These are phyloP conservation scores for Paragorgia papillata DNA, from an alignment of 92 coral and sea anemone species.

Conservation along the genomic window DNA sequence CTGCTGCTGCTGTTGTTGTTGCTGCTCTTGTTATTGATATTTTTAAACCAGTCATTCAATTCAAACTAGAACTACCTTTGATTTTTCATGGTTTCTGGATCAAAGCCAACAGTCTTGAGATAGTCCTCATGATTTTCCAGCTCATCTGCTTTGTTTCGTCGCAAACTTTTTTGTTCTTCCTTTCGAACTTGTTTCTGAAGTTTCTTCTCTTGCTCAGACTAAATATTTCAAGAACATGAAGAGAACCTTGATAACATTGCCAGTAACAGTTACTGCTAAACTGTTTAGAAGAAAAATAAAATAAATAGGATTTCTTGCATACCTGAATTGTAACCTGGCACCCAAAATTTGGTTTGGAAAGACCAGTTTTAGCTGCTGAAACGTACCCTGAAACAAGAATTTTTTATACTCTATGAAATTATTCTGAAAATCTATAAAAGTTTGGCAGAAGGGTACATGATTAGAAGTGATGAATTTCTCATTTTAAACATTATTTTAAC, in stretches of 20 bases:
- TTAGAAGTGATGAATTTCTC: too few relatives aligned
- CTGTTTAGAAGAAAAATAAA: too few relatives aligned
- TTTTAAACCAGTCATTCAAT: too few relatives aligned
- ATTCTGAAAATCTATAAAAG: too few relatives aligned
- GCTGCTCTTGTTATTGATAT: too few relatives aligned
- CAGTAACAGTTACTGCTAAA: too few relatives aligned
- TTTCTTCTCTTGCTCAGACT: constrained; percentile 88
- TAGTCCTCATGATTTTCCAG: constrained; percentile 73
- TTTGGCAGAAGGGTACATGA: too few relatives aligned
- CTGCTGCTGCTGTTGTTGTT: too few relatives aligned
- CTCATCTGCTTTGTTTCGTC: constrained; percentile 66
- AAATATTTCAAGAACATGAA: neutral
- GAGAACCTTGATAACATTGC: too few relatives aligned
- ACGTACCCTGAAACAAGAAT: constrained; percentile 8
- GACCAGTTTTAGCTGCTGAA: constrained; percentile 16
- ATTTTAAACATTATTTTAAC: too few relatives aligned
- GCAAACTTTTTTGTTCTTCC: constrained; percentile 68
- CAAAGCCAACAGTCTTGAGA: constrained; percentile 82
- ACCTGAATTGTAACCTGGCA: constrained; percentile 95
- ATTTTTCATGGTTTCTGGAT: constrained; percentile 80
- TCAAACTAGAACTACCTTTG: too few relatives aligned
- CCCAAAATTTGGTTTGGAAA: constrained; percentile 73
- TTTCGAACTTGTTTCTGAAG: constrained; percentile 74
- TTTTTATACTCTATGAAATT: neutral
- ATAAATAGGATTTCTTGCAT: neutral